Conservation (phyloP, 2,888 invertebrate genomes). For the Teleogryllus oceanicus region DNA sequence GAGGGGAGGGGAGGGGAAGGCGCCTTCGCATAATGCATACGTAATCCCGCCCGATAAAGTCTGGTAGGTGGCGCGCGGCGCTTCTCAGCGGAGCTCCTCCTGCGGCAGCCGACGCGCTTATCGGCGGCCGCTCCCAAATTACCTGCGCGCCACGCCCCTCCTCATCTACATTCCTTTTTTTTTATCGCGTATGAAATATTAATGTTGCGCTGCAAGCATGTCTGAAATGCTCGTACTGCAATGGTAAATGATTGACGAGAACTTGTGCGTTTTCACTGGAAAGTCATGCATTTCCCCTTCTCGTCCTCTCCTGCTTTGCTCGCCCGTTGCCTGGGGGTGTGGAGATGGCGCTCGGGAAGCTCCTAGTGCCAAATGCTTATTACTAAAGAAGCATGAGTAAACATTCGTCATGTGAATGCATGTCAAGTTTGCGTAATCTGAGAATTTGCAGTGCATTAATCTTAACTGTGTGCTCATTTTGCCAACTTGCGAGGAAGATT, state of each 20-base stretch:
- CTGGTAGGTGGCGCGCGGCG: background rate
- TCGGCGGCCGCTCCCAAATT: background rate
- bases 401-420: too few relatives aligned
- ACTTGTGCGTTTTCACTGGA: background rate
- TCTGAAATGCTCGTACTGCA: background rate
- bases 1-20: too few relatives aligned
- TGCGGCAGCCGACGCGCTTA: background rate
- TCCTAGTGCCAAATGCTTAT: too few relatives aligned
- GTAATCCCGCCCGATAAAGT: slow-evolving; percentile 8
- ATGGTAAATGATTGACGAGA: background rate
- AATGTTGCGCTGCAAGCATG: background rate
- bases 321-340: background rate
- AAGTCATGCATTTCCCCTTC: too few relatives aligned
- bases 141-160: background rate
- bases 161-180: background rate
- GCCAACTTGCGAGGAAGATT: too few relatives aligned
- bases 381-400: too few relatives aligned
- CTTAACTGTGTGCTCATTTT: too few relatives aligned
- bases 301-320: background rate
- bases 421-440: too few relatives aligned
- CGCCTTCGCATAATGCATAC: background rate
- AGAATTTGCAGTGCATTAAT: too few relatives aligned
- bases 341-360: too few relatives aligned
- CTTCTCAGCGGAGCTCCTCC: background rate
- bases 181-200: background rate